phyloP scores from a whole-genome alignment of 2,888 invertebrate species.

The Osedax frankpressi region DNA sequence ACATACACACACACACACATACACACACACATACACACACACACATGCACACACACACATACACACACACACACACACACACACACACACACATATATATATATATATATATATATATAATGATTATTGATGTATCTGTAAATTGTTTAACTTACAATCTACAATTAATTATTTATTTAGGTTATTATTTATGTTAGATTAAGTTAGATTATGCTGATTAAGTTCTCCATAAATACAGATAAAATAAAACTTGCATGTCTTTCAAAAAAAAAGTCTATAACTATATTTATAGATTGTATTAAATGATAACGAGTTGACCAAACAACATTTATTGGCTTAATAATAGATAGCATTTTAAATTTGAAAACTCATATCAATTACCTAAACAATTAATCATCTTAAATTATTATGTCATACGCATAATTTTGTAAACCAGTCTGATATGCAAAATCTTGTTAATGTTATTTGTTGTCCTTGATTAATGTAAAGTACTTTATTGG shows the following conservation, averaged over 20 bases:
- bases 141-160: too few relatives aligned
- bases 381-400: not conserved
- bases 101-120: not conserved
- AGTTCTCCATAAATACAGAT: too few relatives aligned
- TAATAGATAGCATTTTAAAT: not conserved
- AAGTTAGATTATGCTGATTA: too few relatives aligned
- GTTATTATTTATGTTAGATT: too few relatives aligned
- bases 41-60: not conserved
- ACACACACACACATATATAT: not conserved
- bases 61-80: not conserved
- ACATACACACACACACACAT: not conserved
- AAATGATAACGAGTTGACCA: too few relatives aligned
- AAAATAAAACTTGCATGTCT: too few relatives aligned
- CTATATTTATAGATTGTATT: too few relatives aligned
- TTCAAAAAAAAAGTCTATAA: too few relatives aligned
- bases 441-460: not conserved
- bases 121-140: not conserved
- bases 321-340: not conserved
- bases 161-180: too few relatives aligned
- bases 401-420: too few relatives aligned
- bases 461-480: not conserved
- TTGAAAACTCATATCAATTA: not conserved
- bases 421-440: not conserved
- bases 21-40: not conserved
- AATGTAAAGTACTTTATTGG: not conserved